Conservation (phyloP, 2,888 invertebrate species). For the Mesodorylaimus sp. region DNA sequence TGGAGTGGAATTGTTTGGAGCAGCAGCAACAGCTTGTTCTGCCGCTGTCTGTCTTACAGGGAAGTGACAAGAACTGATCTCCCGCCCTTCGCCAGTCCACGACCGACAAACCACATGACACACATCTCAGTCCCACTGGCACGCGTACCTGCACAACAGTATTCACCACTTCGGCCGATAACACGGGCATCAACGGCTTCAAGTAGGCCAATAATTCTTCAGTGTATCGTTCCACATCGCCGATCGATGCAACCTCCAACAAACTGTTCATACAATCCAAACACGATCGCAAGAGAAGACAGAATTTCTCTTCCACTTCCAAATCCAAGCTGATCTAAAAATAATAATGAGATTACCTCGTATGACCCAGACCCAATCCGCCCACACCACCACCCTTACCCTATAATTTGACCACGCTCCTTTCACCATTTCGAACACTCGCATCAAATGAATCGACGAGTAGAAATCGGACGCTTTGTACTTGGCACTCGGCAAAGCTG, state of each 20-base stretch:
- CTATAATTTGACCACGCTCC: constrained; percentile 70
- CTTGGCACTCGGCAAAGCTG: not conserved
- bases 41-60: too few relatives aligned
- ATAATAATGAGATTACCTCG: constrained; percentile 15
- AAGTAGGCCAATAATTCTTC: constrained; percentile 62
- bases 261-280: constrained; percentile 39
- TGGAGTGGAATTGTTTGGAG: too few relatives aligned
- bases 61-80: too few relatives aligned
- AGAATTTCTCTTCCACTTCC: constrained; percentile 54
- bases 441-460: constrained; percentile 57
- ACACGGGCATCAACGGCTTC: constrained; percentile 49
- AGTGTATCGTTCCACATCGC: constrained; percentile 51
- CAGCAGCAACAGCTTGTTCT: too few relatives aligned
- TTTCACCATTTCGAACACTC: constrained; percentile 58
- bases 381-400: constrained; percentile 37
- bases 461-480: constrained; percentile 28
- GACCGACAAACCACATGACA: too few relatives aligned
- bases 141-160: constrained; percentile 53
- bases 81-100: too few relatives aligned
- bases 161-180: constrained; percentile 49
- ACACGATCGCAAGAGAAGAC: constrained; percentile 42
- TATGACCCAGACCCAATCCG: constrained; percentile 1
- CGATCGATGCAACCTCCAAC: constrained; percentile 31
- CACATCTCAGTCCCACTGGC: too few relatives aligned
- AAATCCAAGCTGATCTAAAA: constrained; percentile 52